phyloP scores from a whole-genome alignment of 2,113 vertebrate genomes.

The Cardinalis cardinalis region DNA sequence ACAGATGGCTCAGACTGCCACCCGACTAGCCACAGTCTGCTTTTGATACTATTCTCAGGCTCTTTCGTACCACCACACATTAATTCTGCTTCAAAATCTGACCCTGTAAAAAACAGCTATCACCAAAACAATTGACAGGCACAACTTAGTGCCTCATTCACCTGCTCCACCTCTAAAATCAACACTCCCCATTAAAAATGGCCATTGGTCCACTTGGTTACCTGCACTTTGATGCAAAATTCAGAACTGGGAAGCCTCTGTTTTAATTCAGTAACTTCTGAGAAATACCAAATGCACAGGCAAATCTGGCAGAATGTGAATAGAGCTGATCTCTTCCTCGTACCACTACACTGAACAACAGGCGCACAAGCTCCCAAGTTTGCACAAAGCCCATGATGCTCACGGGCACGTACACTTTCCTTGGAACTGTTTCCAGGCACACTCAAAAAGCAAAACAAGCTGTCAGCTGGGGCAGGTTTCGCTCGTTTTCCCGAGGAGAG shows the following conservation, averaged over 20 bases:
- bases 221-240: not conserved
- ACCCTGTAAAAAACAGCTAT: not conserved
- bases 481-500: too few species aligned
- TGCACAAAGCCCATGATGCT: not conserved
- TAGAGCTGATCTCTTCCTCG: not conserved
- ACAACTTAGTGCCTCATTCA: not conserved
- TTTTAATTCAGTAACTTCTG: not conserved
- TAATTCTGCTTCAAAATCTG: not conserved
- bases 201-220: too few species aligned
- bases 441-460: too few species aligned
- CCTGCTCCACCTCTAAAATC: not conserved
- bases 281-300: not conserved
- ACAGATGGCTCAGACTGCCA: not conserved
- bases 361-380: accelerated
- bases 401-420: not conserved
- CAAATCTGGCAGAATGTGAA: accelerated
- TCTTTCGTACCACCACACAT: not conserved
- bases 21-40: not conserved
- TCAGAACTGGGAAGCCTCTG: not conserved
- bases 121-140: not conserved
- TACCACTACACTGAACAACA: accelerated
- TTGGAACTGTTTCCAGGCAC: not conserved
- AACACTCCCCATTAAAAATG: not conserved
- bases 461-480: accelerated
- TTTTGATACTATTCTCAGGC: not conserved